Evolutionary conservation across 2,113 vertebrate genomes (phyloP), one percentile per base, ranked within the genome.

Genomic region (Oxygymnocypris stewartii): DNA sequence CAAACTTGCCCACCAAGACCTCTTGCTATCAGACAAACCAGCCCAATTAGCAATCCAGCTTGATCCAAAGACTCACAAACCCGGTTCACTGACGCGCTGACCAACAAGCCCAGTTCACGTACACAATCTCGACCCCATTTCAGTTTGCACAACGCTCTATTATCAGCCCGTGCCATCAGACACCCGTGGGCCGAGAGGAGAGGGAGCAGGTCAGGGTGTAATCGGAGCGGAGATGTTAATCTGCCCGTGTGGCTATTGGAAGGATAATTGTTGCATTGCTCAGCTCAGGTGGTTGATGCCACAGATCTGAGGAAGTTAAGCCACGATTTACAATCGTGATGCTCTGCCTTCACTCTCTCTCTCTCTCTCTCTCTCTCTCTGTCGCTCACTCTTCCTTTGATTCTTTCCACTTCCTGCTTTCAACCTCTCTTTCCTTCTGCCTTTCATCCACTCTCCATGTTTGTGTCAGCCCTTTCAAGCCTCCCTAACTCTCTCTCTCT

Each of bases 161-260:
- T 94, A 96, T 96, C 94, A 90, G 89, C 18, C 20, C 88, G 91
- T 93, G 94, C 93, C 92, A 96, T 96, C 95, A 94, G 94, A 95
- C 93, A 94, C 94, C 92, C 80, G 86, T 89, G 73, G 90, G 90
- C 28, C 80, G 59, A 49, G 90, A 85, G 87, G 85, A 42, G 42
- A 89, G 84, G 83, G 90, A 90, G 89, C 57, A 79, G 90, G 88
- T 91, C 81, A 81, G 79, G 88, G 92, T 84, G 94, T 94, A 95
- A 96, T 90, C 86, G 57, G 92, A 96, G 91, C 88, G 79, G 86
- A 90, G 93, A 95, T 95, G 92, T 91, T 94, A 94, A 94, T 95
- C 94, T 93, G 87, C 89, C 90, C 74, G 90, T 90, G 86, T 93
- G 71, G 91, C 90, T 91, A 93, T 94, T 95, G 88, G 92, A 93